Base-by-base conservation (phyloP, 2,113 vertebrate genomes). In the Hippocampus abdominalis region DNA sequence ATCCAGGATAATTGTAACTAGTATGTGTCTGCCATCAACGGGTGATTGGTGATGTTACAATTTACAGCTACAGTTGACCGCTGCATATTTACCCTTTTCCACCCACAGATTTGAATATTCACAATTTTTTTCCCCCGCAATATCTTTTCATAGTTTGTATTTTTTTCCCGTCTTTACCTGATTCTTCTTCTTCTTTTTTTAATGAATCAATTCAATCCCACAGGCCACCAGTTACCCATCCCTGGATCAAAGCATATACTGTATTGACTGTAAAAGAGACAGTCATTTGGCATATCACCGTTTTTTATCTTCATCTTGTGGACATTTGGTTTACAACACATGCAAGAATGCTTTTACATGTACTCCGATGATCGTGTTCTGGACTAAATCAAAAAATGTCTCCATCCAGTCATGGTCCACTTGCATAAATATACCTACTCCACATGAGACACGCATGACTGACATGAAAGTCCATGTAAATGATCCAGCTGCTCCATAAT, bases 401-500 rank as follows among this genome's bases (percentile, higher is more conserved):
- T 56, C 63, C 42, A 10, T 27, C 15, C 54, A 70, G 39, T 63
- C 40, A 63, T 59, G 71, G 32, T 64, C 71, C n/a, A 78, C 46
- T 62, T 46, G 25, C 16, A 57, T 18, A 42, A 60, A 49, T 48
- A 64, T 27, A 27, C 21, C n/a, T 66, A 13, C 4, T 64, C n/a
- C 16, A 60, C 44, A 48, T 39, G 60, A 62, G 60, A 40, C 32
- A 20, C 8, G 36, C 60, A 40, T 62, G 8, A 59, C 32, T 32
- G 29, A 61, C 59, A 36, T 36, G 20, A 23, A 68, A 79, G 57
- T 23, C 44, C 56, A 60, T 64, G 64, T 53, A 44, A 67, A 64
- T 70, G 51, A 64, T 67, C 32, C 57, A 53, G 32, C 40, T 70
- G 68, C 63, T 68, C 59, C 15, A 64, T 53, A 32, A 73, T 64